A percentile compares a stretch with the other conserved stretches of the same genome.
Evolutionary conservation across 2,797 vertebrate genomes (phyloP).

Genomic region (Bradypodion pumilum): DNA sequence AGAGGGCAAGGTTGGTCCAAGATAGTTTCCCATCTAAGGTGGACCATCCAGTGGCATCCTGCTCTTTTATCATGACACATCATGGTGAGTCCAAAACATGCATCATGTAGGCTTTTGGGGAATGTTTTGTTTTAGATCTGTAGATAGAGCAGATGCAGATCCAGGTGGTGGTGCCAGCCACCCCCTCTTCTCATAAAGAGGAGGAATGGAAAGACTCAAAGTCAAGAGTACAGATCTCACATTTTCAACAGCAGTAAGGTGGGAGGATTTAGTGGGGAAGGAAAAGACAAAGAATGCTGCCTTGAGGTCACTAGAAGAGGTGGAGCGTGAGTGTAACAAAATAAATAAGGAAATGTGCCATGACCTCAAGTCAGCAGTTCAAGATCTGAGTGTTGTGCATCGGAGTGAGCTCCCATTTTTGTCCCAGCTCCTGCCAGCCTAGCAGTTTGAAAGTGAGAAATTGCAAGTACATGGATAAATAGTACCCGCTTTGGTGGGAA

Average conservation of each 20-base stretch:
- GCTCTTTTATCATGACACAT: too few relatives aligned
- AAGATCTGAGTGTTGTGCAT: too few relatives aligned
- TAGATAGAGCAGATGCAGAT: background rate
- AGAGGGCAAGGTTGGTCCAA: background rate
- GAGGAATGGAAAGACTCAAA: too few relatives aligned
- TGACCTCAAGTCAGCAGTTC: too few relatives aligned
- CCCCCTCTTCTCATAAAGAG: background rate
- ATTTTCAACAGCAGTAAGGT: background rate
- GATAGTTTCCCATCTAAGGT: background rate
- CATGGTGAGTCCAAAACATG: background rate
- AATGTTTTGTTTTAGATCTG: background rate
- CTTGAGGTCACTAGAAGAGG: background rate
- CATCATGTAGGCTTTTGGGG: background rate
- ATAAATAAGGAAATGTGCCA: too few relatives aligned
- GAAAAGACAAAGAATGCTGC: background rate
- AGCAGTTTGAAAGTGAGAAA: too few relatives aligned
- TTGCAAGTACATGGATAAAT: too few relatives aligned
- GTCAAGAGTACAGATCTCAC: background rate
- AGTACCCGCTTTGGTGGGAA: too few relatives aligned
- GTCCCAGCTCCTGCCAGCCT: too few relatives aligned
- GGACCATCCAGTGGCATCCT: background rate
- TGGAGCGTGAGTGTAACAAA: background rate
- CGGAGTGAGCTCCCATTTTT: too few relatives aligned
- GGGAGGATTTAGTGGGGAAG: background rate
- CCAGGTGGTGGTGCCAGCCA: background rate